A percentile compares a stretch with the other conserved stretches of the same genome.
These are phyloP conservation scores for Tanytarsus gracilentus DNA, from an alignment of 2,888 invertebrate genomes.

Conservation along the genomic window DNA sequence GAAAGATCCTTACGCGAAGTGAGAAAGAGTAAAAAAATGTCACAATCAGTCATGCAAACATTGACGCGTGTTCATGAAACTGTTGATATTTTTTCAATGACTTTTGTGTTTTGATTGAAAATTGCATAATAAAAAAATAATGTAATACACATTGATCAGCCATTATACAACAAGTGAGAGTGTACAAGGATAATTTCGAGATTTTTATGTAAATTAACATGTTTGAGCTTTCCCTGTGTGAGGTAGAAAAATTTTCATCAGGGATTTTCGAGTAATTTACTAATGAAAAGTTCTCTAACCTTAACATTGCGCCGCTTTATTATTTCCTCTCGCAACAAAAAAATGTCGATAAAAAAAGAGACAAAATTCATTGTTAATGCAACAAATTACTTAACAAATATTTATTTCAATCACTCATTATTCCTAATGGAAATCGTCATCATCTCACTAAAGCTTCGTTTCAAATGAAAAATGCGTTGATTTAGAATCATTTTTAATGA, in stretches of 20 bases:
- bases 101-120: neutral
- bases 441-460: constrained; percentile 4
- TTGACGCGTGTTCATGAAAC: constrained; percentile 2
- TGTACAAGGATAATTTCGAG: too few species aligned
- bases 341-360: neutral
- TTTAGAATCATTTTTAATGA: constrained; percentile 38
- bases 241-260: neutral
- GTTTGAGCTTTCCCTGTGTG: neutral
- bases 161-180: too few species aligned
- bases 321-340: neutral
- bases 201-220: neutral
- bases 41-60: neutral
- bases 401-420: neutral
- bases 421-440: neutral
- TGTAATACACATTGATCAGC: too few species aligned
- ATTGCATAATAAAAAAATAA: constrained; percentile 15
- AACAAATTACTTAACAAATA: neutral
- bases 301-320: neutral
- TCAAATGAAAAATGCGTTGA: constrained; percentile 1
- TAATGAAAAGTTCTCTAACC: neutral
- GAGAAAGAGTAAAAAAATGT: neutral
- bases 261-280: neutral
- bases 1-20: neutral
- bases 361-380: neutral
- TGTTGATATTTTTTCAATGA: neutral